A percentile compares a stretch with the other conserved stretches of the same genome.
Evolutionary conservation across 2,113 vertebrate species (phyloP).

Genomic region (Pitta sordida): DNA sequence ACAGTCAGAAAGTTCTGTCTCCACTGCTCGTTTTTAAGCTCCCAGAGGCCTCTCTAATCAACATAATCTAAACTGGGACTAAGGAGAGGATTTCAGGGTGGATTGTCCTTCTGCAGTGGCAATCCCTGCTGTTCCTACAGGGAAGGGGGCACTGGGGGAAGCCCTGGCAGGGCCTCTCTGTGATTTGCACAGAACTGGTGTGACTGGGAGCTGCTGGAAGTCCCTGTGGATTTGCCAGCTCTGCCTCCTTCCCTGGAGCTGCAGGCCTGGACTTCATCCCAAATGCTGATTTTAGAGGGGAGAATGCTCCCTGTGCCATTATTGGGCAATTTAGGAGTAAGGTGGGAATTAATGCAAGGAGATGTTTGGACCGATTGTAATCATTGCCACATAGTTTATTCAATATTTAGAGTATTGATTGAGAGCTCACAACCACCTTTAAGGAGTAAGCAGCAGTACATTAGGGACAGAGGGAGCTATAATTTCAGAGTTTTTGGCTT

Average conservation of each 20-base stretch:
- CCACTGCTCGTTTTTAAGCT: not conserved
- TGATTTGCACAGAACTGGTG: not conserved
- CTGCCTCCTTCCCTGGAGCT: not conserved
- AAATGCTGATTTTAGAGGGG: not conserved
- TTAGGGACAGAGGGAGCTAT: not conserved
- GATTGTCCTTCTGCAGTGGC: not conserved
- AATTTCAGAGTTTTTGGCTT: not conserved
- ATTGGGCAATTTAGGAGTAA: not conserved
- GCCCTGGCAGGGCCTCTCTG: not conserved
- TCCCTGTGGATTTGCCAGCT: not conserved
- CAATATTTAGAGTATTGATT: not conserved
- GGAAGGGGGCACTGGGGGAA: not conserved
- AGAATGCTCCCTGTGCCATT: not conserved
- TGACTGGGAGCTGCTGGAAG: not conserved
- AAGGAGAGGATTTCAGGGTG: not conserved
- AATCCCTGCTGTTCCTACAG: not conserved
- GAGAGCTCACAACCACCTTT: not conserved
- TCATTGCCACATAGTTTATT: not conserved
- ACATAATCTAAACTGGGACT: too few species aligned
- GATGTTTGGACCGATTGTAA: not conserved
- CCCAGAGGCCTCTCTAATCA: not conserved
- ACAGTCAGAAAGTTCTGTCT: not conserved
- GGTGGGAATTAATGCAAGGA: not conserved
- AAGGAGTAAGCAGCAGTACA: constrained; percentile 38
- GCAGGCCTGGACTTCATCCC: not conserved